Conservation (phyloP, 2,113 vertebrate species). For the Gobiocypris rarus region DNA sequence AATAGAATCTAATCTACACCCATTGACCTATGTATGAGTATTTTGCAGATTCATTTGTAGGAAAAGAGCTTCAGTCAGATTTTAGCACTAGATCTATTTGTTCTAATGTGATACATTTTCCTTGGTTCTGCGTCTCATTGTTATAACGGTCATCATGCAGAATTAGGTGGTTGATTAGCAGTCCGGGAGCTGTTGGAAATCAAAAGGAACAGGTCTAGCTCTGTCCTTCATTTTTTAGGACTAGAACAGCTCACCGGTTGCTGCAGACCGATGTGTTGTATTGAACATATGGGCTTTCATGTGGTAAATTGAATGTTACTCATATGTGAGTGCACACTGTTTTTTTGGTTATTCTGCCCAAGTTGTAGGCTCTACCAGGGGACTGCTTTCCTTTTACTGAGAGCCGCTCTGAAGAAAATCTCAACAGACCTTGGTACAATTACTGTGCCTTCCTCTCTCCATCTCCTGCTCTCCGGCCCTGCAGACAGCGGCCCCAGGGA, state of each 20-base stretch:
- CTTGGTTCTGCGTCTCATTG: neutral
- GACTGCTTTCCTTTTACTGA: constrained; percentile 85
- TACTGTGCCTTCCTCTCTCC: constrained; percentile 81
- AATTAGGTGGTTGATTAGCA: neutral
- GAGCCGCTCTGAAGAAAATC: constrained; percentile 80
- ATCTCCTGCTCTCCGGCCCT: constrained; percentile 82
- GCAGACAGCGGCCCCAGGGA: constrained; percentile 79
- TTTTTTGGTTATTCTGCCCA: constrained; percentile 80
- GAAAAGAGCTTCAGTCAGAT: neutral
- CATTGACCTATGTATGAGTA: neutral
- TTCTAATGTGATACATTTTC: neutral
- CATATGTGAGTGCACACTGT: constrained; percentile 84
- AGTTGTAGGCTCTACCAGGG: constrained; percentile 74
- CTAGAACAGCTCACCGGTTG: constrained; percentile 71
- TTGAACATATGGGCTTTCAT: constrained; percentile 80
- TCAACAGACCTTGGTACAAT: constrained; percentile 90
- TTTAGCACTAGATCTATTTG: neutral
- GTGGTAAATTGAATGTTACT: constrained; percentile 87
- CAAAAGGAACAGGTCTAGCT: constrained; percentile 52
- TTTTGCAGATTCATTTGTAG: neutral
- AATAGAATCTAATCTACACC: neutral
- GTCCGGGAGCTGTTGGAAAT: constrained; percentile 58
- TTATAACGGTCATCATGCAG: neutral
- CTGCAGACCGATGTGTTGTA: constrained; percentile 72
- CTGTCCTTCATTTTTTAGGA: constrained; percentile 62